Evolutionary conservation across 1,140 invertebrate genomes (phyloP).

Genomic region (Penaeus indicus): DNA sequence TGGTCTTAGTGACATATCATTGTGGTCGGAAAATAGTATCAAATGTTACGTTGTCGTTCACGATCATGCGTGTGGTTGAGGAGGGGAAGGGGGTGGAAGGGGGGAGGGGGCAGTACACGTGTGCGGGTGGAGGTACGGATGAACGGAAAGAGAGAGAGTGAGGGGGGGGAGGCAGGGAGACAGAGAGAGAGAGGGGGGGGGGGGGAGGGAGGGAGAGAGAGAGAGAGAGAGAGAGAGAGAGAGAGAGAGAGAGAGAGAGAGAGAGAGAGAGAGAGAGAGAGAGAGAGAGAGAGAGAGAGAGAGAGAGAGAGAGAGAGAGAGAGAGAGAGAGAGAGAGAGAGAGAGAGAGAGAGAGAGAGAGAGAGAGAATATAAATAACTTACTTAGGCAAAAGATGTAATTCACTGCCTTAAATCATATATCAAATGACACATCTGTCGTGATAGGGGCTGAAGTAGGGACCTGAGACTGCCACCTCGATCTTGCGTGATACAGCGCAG

Average conservation of each 20-base stretch:
- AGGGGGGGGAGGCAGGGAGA: neutral
- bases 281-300: neutral
- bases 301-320: neutral
- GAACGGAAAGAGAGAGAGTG: neutral
- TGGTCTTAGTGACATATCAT: conserved; percentile 52
- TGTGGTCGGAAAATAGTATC: conserved; percentile 44
- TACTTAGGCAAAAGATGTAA: no score
- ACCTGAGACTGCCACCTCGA: no score
- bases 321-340: neutral
- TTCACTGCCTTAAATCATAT: no score
- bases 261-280: conserved; percentile 23
- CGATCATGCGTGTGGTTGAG: conserved; percentile 29
- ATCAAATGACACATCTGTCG: no score
- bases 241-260: conserved; percentile 21
- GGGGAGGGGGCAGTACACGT: neutral
- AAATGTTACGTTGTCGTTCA: conserved; percentile 48
- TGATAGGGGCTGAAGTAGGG: no score
- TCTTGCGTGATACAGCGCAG: no score
- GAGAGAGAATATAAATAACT: no score
- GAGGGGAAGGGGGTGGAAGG: neutral
- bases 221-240: neutral
- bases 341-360: neutral
- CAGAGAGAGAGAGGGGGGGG: neutral
- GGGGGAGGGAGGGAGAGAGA: neutral
- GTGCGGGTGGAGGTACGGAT: neutral